Conservation (phyloP, 2,888 invertebrate species). For the Agrenia bidenticulata region DNA sequence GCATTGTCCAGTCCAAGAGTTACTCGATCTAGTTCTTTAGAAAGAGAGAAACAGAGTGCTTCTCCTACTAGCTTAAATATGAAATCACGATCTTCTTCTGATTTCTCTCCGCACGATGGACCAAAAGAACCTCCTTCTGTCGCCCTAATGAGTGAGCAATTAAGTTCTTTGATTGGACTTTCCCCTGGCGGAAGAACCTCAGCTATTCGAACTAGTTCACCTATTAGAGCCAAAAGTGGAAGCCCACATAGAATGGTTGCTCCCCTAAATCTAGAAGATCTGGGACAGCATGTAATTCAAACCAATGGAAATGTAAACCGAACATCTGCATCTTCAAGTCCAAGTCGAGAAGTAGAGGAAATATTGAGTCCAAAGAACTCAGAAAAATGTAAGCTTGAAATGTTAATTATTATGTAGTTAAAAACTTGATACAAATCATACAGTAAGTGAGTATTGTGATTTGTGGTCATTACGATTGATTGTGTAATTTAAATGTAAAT, state of each 20-base stretch:
- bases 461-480: background rate
- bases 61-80: background rate
- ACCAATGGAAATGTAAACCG: constrained; percentile 44
- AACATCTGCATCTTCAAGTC: constrained; percentile 61
- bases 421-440: too few relatives aligned
- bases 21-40: constrained; percentile 16
- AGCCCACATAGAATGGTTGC: constrained; percentile 5
- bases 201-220: background rate
- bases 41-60: constrained; percentile 9
- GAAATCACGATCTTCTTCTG: background rate
- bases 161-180: constrained; percentile 49
- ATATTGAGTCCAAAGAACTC: constrained; percentile 65
- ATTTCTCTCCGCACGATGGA: background rate
- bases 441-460: background rate
- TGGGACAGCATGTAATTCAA: constrained; percentile 7
- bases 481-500: background rate
- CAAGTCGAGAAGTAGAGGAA: constrained; percentile 85
- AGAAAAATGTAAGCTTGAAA: constrained; percentile 36
- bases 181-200: constrained; percentile 15
- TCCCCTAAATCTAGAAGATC: constrained; percentile 14
- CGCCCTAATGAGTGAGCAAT: constrained; percentile 49
- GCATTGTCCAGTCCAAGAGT: background rate
- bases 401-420: background rate
- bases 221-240: constrained; percentile 8
- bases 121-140: constrained; percentile 25